Evolutionary conservation across 2,888 invertebrate species (phyloP).

Genomic region (Scrobipalpa atriplicella): DNA sequence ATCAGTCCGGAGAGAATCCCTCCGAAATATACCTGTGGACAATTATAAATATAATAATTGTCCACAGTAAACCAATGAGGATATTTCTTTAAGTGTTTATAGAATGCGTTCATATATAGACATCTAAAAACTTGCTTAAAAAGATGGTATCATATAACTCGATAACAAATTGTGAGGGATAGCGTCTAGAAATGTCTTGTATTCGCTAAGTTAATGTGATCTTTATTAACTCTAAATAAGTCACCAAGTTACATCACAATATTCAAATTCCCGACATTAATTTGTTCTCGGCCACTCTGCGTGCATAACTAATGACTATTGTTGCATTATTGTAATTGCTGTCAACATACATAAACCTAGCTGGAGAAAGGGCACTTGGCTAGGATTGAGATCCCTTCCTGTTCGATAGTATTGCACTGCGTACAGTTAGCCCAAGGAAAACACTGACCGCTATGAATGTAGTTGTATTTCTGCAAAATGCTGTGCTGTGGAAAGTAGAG

Average conservation of each 20-base stretch:
- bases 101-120: too few relatives aligned
- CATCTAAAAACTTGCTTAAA: too few relatives aligned
- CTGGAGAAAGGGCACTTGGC: constrained; percentile 57
- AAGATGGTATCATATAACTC: too few relatives aligned
- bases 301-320: constrained; percentile 24
- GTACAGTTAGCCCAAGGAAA: neutral
- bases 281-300: constrained; percentile 2
- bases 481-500: neutral
- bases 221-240: neutral
- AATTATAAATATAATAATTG: too few relatives aligned
- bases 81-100: too few relatives aligned
- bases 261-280: constrained; percentile 19
- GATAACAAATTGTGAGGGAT: too few relatives aligned
- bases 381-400: constrained; percentile 50
- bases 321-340: constrained; percentile 30
- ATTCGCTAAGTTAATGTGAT: too few relatives aligned
- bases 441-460: neutral
- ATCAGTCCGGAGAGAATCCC: too few relatives aligned
- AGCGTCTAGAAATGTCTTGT: too few relatives aligned
- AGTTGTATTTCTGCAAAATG: neutral
- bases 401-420: constrained; percentile 30
- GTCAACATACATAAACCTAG: constrained; percentile 44
- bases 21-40: too few relatives aligned
- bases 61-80: too few relatives aligned
- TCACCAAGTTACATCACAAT: neutral